Evolutionary conservation across 2,888 invertebrate species (phyloP).

Genomic region (Iphiclides podalirius): DNA sequence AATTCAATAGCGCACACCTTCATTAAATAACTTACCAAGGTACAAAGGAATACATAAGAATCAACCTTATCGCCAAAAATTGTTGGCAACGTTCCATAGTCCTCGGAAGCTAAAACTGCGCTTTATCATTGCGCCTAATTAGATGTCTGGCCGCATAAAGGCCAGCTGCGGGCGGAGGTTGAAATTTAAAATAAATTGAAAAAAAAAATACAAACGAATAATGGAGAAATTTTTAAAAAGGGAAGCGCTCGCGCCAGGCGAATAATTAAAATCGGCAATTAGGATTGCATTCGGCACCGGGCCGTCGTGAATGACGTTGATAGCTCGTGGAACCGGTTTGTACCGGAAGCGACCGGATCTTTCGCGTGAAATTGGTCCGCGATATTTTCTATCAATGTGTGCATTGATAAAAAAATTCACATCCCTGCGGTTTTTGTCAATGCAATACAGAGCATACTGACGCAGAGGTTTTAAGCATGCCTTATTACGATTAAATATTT

Average conservation of each 20-base stretch:
- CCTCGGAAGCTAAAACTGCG: conserved; percentile 2
- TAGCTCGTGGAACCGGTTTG: conserved; percentile 24
- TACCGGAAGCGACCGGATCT: conserved; percentile 26
- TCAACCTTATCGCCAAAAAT: neutral
- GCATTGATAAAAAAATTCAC: too few relatives aligned
- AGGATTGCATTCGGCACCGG: conserved; percentile 35
- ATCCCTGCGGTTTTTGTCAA: too few relatives aligned
- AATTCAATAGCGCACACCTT: too few relatives aligned
- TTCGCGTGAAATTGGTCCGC: conserved; percentile 25
- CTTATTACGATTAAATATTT: too few relatives aligned
- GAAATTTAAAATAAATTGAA: conserved; percentile 14
- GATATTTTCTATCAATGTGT: conserved; percentile 28
- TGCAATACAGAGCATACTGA: too few relatives aligned
- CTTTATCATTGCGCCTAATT: conserved; percentile 13
- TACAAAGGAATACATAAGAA: too few relatives aligned
- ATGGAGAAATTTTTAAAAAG: conserved; percentile 26
- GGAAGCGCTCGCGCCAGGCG: neutral
- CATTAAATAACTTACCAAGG: too few relatives aligned
- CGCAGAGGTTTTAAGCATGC: too few relatives aligned
- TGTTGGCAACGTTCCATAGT: conserved; percentile 2
- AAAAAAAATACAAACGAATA: neutral
- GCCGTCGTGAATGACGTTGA: conserved; percentile 28
- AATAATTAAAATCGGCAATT: conserved; percentile 38
- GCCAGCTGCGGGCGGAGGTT: conserved; percentile 18
- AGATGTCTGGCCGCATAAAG: conserved; percentile 11